Evolutionary conservation across 2,113 vertebrate species (phyloP).

Genomic region (Pluvianellus socialis): DNA sequence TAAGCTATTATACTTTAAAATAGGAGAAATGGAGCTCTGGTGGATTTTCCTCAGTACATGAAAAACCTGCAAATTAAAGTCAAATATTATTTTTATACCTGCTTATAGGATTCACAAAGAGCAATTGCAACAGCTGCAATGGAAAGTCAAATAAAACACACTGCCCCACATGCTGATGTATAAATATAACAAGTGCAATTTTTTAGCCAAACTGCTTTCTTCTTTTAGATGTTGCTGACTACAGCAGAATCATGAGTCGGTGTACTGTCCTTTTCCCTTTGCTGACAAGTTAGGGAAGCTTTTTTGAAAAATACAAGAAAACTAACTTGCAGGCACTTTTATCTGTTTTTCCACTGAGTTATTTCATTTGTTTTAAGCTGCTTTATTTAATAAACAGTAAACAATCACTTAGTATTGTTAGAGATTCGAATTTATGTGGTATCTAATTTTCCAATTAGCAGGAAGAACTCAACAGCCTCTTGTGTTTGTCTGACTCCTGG

Average conservation of each 20-base stretch:
- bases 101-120: not conserved
- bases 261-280: not conserved
- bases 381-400: not conserved
- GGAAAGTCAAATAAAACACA: conserved; percentile 16
- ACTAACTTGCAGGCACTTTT: not conserved
- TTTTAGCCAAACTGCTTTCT: conserved; percentile 1
- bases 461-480: not conserved
- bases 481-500: not conserved
- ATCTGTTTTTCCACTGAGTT: not conserved
- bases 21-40: not conserved
- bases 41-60: not conserved
- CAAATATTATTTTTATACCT: conserved; percentile 34
- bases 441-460: not conserved
- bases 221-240: conserved; percentile 35
- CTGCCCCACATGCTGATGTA: not conserved
- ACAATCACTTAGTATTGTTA: not conserved
- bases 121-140: not conserved
- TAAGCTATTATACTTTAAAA: conserved; percentile 9
- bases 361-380: not conserved
- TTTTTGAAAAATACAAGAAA: not conserved
- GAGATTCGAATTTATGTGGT: not conserved
- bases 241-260: not conserved
- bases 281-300: not conserved
- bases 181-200: conserved; percentile 3
- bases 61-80: not conserved